phyloP scores from a whole-genome alignment of 2,797 vertebrate species.

The Meda fulgida region DNA sequence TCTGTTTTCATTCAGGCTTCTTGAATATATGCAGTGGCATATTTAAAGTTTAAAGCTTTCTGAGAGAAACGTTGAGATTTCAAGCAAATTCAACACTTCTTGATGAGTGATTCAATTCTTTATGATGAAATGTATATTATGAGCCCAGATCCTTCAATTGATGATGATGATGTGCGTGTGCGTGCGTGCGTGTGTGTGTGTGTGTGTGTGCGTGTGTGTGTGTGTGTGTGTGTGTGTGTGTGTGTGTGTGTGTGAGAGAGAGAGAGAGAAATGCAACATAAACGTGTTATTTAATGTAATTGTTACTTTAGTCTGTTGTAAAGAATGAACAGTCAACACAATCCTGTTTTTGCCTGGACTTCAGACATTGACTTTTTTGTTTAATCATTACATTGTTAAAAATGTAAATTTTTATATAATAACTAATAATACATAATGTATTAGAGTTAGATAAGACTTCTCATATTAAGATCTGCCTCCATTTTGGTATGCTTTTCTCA shows the following conservation, averaged over 20 bases:
- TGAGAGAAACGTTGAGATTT: neutral
- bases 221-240: neutral
- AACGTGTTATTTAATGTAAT: neutral
- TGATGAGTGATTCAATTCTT: neutral
- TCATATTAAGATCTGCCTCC: neutral
- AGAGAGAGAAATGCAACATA: neutral
- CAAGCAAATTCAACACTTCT: too few species aligned
- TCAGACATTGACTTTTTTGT: neutral
- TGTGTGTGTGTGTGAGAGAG: neutral
- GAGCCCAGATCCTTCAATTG: too few species aligned
- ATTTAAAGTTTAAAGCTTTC: neutral
- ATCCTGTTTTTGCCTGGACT: too few species aligned
- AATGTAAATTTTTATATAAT: too few species aligned
- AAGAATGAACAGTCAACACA: neutral
- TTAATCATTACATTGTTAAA: neutral
- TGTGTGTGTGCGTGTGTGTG: neutral
- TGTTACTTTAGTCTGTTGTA: neutral
- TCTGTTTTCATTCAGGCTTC: neutral
- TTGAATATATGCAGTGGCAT: neutral
- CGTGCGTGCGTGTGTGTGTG: too few species aligned
- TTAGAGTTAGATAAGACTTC: neutral
- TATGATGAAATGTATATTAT: too few species aligned
- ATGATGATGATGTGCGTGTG: neutral
- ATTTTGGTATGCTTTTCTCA: neutral
- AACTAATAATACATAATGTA: neutral